Percentiles rank a stretch among this genome's conserved stretches.
Evolutionary conservation across 92 coral and sea anemone species (phyloP).

Genomic region (Palythoa grandis): DNA sequence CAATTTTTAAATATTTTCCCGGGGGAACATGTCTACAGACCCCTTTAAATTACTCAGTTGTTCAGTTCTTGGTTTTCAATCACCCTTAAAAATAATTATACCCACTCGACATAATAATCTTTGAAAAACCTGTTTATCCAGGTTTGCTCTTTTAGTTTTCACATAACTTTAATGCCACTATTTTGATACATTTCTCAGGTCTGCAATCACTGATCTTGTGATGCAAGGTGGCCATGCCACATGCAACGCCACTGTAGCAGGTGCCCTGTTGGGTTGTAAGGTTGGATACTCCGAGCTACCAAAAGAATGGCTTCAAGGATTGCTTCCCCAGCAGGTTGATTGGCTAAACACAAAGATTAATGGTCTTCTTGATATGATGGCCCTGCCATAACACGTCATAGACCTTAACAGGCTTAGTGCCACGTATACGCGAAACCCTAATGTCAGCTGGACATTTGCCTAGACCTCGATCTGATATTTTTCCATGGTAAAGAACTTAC

Average conservation of each 20-base stretch:
- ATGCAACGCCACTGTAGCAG: conserved; percentile 90
- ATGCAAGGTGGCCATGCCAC: conserved; percentile 96
- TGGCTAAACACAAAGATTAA: conserved; percentile 88
- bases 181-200: conserved; percentile 51
- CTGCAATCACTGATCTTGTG: conserved; percentile 77
- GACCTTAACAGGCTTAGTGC: background rate
- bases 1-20: too few relatives aligned
- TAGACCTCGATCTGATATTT: too few relatives aligned
- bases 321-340: conserved; percentile 76
- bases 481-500: too few relatives aligned
- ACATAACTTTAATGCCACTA: background rate
- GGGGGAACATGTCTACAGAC: too few relatives aligned
- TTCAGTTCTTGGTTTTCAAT: too few relatives aligned
- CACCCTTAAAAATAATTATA: too few relatives aligned
- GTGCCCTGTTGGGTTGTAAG: conserved; percentile 90
- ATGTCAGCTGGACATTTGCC: too few relatives aligned
- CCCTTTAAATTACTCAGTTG: too few relatives aligned
- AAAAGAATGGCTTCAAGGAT: conserved; percentile 87
- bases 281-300: conserved; percentile 88
- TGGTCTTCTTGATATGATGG: conserved; percentile 89
- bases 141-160: too few relatives aligned
- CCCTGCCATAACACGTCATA: conserved; percentile 73
- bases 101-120: too few relatives aligned
- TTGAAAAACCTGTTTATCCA: too few relatives aligned
- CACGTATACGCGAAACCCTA: too few relatives aligned